phyloP scores from a whole-genome alignment of 2,797 vertebrate genomes.

The Chaetodon trifasciatus region DNA sequence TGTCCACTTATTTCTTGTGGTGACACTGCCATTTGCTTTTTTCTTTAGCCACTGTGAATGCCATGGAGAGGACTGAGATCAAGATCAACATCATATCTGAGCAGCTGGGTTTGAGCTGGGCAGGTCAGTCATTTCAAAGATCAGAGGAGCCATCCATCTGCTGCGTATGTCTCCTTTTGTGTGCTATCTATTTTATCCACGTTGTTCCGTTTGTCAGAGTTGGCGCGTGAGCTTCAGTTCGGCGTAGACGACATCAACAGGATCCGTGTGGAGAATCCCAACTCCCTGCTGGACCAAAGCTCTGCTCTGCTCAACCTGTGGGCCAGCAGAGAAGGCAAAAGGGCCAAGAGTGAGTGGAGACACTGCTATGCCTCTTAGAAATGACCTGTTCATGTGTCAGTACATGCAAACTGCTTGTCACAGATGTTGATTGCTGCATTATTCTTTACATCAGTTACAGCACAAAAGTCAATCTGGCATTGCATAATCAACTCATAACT shows the following conservation, averaged over 20 bases:
- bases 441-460: background rate
- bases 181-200: background rate
- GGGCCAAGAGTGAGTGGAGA: conserved; percentile 90
- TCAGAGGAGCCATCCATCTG: background rate
- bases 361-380: background rate
- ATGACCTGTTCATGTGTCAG: no score
- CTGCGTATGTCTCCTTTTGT: background rate
- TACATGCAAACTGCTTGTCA: background rate
- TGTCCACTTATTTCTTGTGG: background rate
- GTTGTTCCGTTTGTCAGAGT: conserved; percentile 70
- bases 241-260: conserved; percentile 96
- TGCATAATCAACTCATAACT: background rate
- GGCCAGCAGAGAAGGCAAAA: conserved; percentile 91
- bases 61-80: conserved; percentile 90
- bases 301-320: conserved; percentile 93
- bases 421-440: background rate
- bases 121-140: conserved; percentile 85
- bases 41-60: conserved; percentile 85
- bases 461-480: no score
- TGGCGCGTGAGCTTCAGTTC: conserved; percentile 96
- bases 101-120: conserved; percentile 97
- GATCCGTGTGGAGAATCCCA: conserved; percentile 97
- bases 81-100: conserved; percentile 96
- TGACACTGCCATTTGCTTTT: conserved; percentile 8
- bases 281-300: conserved; percentile 96